Evolutionary conservation across 2,888 invertebrate species (phyloP), one percentile per base, ranked within the genome.

Genomic region (Eupithecia pulchellata): DNA sequence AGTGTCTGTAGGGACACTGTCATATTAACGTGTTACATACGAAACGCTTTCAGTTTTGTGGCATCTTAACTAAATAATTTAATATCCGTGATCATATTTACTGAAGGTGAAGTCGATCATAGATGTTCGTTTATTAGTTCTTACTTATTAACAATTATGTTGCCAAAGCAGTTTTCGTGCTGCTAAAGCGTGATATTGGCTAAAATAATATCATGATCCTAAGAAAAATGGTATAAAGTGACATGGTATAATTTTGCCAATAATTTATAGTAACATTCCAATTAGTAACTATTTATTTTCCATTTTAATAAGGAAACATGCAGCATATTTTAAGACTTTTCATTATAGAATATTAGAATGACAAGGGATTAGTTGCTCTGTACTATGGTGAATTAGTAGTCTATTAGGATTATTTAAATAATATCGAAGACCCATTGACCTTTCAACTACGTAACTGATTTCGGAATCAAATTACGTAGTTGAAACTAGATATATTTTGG

Each of bases 331-430:
- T 69, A 68, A 73, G 71, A 71, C 64, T n/a, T 68, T 74, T 73
- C 55, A 75, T 76, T 75, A 73, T 72, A 76, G 67, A 75, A 74
- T 78, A 81, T 92, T 91, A 91, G 83, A 80, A 85, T 87, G 90
- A 91, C 84, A 86, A 87, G 88, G 81, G 82, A 82, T 92, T 91
- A 92, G 79, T 83, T 80, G 87, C 87, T 76, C 81, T 74, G 75
- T 82, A 82, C 77, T 79, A 73, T 65, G 61, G 20, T 47, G 32
- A 36, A 67, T 72, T 72, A 75, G 76, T 76, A 39, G 14, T 61
- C 71, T 71, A 64, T 69, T 69, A 66, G 29, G 55, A 71, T 67
- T 69, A 27, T 36, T 36, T 34, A 57, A 32, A 58, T 42, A 62
- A 64, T 66, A 57, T 70, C 42, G 55, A 65, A 47, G 55, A 66